Conservation (phyloP, 2,888 invertebrate genomes). For the Ochropacha duplaris region DNA sequence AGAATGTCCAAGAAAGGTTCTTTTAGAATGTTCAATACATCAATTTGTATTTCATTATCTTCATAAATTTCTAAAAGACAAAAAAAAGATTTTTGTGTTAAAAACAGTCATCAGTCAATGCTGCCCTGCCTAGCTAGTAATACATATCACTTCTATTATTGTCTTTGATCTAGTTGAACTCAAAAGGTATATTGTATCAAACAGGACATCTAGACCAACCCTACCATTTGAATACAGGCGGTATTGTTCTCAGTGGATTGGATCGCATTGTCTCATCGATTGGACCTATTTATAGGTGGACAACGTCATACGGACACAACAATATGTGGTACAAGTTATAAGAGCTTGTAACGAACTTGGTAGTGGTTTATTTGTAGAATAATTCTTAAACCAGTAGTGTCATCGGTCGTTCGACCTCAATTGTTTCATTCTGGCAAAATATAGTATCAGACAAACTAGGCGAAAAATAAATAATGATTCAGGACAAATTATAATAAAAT, state of each 20-base stretch:
- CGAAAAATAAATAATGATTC: no score
- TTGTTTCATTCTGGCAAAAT: no score
- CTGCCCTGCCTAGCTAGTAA: background rate
- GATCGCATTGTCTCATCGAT: slow-evolving; percentile 76
- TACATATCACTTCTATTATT: background rate
- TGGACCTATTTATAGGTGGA: slow-evolving; percentile 72
- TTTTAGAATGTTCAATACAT: background rate
- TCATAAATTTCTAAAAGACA: no score
- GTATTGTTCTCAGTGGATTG: slow-evolving; percentile 68
- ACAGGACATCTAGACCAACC: slow-evolving; percentile 37
- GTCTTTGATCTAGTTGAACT: background rate
- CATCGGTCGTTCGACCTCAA: no score
- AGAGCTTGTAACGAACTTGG: slow-evolving; percentile 8
- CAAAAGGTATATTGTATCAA: slow-evolving; percentile 19
- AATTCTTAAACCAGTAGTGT: no score
- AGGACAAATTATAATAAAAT: no score
- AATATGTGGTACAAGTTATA: slow-evolving; percentile 17
- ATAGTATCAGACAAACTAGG: no score
- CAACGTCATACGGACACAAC: slow-evolving; percentile 37
- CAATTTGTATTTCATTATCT: slow-evolving; percentile 9
- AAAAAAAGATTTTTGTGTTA: no score
- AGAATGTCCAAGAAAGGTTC: background rate
- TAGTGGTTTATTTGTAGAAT: no score
- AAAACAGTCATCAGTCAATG: background rate
- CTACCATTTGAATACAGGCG: slow-evolving; percentile 38